phyloP scores from a whole-genome alignment of 2,888 invertebrate genomes.

The Heteropelma amictum region DNA sequence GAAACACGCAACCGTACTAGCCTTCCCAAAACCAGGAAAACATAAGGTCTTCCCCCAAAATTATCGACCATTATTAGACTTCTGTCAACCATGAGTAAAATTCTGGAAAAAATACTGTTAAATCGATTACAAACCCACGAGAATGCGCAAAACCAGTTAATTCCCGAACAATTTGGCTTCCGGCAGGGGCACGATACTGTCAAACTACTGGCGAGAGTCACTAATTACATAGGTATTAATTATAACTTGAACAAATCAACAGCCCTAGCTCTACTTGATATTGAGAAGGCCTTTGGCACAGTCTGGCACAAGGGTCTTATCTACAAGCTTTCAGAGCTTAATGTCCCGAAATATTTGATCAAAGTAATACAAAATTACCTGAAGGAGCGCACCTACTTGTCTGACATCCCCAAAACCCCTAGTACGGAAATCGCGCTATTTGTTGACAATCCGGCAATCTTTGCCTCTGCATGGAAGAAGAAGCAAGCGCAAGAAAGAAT shows the following conservation, averaged over 20 bases:
- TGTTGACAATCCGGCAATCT: conserved; percentile 44
- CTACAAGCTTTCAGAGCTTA: conserved; percentile 39
- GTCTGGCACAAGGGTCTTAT: conserved; percentile 47
- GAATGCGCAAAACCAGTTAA: conserved; percentile 39
- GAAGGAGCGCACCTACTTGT: neutral
- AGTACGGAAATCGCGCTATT: conserved; percentile 15
- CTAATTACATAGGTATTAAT: conserved; percentile 50
- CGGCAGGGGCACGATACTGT: conserved; percentile 56
- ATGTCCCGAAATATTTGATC: neutral
- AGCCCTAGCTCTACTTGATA: conserved; percentile 57
- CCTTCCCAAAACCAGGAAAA: conserved; percentile 61
- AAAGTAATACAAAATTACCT: neutral
- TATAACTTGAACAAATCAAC: conserved; percentile 59
- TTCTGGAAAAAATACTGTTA: conserved; percentile 56
- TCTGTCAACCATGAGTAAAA: conserved; percentile 57
- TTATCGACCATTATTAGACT: conserved; percentile 27
- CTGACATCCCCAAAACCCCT: too few relatives aligned
- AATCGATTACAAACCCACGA: conserved; percentile 45
- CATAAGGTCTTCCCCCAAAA: conserved; percentile 18
- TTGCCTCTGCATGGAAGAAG: neutral
- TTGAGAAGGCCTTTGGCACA: conserved; percentile 62
- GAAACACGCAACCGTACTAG: conserved; percentile 43
- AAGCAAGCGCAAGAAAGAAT: neutral
- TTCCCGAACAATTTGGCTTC: conserved; percentile 62
- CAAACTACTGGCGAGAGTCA: conserved; percentile 57